Evolutionary conservation across 2,797 vertebrate genomes (phyloP), one percentile per base, ranked within the genome.

Genomic region (Coccyzus lansbergi): DNA sequence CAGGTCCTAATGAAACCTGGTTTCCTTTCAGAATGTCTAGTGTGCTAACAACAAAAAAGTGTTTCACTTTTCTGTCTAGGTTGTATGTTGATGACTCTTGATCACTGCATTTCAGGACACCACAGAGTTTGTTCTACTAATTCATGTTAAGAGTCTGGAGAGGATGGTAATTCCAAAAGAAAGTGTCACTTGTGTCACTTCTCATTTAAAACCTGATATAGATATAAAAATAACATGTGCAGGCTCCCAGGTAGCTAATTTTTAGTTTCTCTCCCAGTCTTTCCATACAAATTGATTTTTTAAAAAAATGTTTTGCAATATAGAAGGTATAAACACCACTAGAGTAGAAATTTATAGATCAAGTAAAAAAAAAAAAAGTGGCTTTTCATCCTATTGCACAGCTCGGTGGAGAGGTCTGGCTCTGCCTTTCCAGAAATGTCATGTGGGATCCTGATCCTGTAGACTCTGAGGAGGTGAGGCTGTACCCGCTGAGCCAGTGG

Each of bases 1-100:
- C 58, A 56, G 48, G n/a, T 91, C 87, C 77, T 81, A 49, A 81
- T 82, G 58, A 62, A 92, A 86, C 46, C 49, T 95, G 92, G 71
- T 96, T 97, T 97, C 76, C 93, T 92, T 85, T 56, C 72, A 70
- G 88, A 60, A 74, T 93, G 70, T 91, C 91, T 92, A 92, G 19
- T 90, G 83, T 88, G 56, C n/a, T 96, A 82, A 86, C 67, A 93
- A 89, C 20, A 80, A 92, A 69, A 95, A 93, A 75, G 33, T 63
- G 68, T 88, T 93, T 96, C 44, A 67, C 22, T 95, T 97, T 95
- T 94, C 87, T 95, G 86, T 65, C 59, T 65, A 25, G 44, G 89
- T 88, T 95, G 79, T 88, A 65, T 68, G 78, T 94, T 67, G 78
- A 64, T 95, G 69, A 86, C 79, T 96, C 81, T 95, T 78, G 51